phyloP scores from a whole-genome alignment of 2,888 invertebrate genomes.

The Ornithoptera alexandrae region DNA sequence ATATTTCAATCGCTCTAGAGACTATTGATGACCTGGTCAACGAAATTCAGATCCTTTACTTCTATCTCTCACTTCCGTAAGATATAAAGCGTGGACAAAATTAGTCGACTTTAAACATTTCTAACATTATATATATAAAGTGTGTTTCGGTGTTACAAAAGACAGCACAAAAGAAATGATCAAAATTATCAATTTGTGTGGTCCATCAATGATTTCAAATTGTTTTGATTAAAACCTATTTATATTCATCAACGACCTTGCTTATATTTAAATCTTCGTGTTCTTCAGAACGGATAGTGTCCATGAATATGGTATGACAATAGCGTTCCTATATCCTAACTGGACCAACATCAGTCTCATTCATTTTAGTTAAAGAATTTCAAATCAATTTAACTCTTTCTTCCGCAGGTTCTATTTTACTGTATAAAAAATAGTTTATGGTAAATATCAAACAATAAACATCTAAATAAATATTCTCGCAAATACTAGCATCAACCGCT shows the following conservation, averaged over 20 bases:
- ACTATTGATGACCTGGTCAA: no score
- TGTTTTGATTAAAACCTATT: no score
- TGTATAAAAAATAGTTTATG: background rate
- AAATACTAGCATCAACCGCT: background rate
- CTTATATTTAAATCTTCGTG: background rate
- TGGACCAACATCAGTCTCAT: background rate
- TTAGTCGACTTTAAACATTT: no score
- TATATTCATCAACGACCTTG: no score
- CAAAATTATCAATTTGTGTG: no score
- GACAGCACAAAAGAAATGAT: no score
- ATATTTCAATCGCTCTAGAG: background rate
- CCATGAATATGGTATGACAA: background rate
- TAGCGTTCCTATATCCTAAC: background rate
- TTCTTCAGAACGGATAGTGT: background rate
- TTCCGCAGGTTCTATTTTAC: background rate
- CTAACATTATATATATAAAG: no score
- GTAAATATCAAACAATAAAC: background rate
- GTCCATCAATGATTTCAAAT: no score
- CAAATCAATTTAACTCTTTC: background rate
- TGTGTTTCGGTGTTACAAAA: no score
- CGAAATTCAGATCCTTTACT: no score
- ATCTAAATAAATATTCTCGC: background rate
- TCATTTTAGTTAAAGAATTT: background rate
- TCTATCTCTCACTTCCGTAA: no score
- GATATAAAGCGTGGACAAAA: no score